Percentiles rank a stretch among this genome's conserved stretches.
phyloP scores from a whole-genome alignment of 2,888 invertebrate genomes.

The Syrista parreyssii region DNA sequence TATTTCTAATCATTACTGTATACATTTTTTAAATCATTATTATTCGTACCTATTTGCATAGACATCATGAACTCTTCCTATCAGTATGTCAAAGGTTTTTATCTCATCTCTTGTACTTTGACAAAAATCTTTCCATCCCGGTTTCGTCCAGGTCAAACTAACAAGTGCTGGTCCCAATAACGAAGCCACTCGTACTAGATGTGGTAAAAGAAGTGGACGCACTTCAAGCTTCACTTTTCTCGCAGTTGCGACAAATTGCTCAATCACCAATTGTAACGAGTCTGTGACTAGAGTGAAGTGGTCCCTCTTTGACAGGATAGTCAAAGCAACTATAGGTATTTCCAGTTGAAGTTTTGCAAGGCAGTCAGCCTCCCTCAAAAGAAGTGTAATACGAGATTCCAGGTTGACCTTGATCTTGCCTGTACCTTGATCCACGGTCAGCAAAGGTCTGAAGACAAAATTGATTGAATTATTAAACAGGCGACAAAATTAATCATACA shows the following conservation, averaged over 20 bases:
- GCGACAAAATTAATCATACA: conserved; percentile 8
- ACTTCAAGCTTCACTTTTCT: conserved; percentile 86
- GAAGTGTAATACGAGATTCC: conserved; percentile 78
- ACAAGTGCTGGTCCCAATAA: conserved; percentile 85
- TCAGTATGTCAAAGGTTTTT: conserved; percentile 80
- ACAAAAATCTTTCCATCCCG: conserved; percentile 83
- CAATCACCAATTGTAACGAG: conserved; percentile 81
- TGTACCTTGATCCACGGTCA: conserved; percentile 72
- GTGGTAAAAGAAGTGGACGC: conserved; percentile 89
- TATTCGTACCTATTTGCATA: conserved; percentile 74
- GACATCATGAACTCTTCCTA: conserved; percentile 87
- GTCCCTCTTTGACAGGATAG: conserved; percentile 80
- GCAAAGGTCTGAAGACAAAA: conserved; percentile 67
- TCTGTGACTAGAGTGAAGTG: conserved; percentile 82
- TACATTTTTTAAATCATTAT: background rate
- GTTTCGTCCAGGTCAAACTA: conserved; percentile 87
- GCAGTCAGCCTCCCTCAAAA: conserved; percentile 87
- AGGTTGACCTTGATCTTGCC: conserved; percentile 81
- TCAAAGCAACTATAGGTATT: conserved; percentile 84
- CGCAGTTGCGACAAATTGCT: conserved; percentile 79
- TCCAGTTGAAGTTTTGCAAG: conserved; percentile 84
- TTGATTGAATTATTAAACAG: background rate
- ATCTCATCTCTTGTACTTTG: conserved; percentile 81
- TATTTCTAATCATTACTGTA: background rate
- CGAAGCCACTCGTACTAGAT: conserved; percentile 85